Evolutionary conservation across 2,888 invertebrate species (phyloP).

Genomic region (Isotomurus palustris): DNA sequence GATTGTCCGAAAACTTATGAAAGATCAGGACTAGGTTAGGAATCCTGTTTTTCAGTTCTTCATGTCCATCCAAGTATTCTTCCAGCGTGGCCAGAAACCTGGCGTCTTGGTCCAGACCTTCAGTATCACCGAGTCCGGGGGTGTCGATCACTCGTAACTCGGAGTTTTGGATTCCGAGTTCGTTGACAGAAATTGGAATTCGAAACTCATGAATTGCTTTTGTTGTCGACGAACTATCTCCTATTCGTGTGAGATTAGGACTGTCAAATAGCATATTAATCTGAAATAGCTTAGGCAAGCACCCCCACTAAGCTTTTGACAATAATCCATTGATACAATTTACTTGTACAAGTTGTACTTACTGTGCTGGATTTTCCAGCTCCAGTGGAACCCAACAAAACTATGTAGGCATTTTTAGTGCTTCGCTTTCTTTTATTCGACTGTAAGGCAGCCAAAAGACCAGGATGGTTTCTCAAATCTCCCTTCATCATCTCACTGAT

Average conservation of each 20-base stretch:
- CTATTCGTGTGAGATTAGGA: constrained; percentile 18
- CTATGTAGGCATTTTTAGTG: constrained; percentile 29
- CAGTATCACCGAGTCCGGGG: constrained; percentile 13
- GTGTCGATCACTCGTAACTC: constrained; percentile 24
- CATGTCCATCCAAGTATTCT: constrained; percentile 16
- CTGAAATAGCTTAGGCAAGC: too few species aligned
- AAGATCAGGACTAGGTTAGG: constrained; percentile 33
- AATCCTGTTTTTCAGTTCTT: constrained; percentile 23
- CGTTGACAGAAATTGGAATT: constrained; percentile 20
- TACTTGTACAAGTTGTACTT: too few species aligned
- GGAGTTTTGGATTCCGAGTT: constrained; percentile 25
- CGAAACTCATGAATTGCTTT: constrained; percentile 23
- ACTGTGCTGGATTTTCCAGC: constrained; percentile 29
- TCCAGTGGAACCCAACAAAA: constrained; percentile 29
- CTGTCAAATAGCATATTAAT: constrained; percentile 29
- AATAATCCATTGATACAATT: too few species aligned
- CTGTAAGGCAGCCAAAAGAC: constrained; percentile 21
- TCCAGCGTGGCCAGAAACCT: constrained; percentile 25
- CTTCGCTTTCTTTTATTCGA: constrained; percentile 22
- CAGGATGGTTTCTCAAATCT: constrained; percentile 18
- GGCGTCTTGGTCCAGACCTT: constrained; percentile 25
- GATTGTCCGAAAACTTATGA: constrained; percentile 27
- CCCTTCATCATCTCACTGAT: constrained; percentile 12
- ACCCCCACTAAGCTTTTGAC: background rate
- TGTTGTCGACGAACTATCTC: constrained; percentile 16